Base-by-base conservation (phyloP, 2,888 invertebrate species). In the Meganola albula region DNA sequence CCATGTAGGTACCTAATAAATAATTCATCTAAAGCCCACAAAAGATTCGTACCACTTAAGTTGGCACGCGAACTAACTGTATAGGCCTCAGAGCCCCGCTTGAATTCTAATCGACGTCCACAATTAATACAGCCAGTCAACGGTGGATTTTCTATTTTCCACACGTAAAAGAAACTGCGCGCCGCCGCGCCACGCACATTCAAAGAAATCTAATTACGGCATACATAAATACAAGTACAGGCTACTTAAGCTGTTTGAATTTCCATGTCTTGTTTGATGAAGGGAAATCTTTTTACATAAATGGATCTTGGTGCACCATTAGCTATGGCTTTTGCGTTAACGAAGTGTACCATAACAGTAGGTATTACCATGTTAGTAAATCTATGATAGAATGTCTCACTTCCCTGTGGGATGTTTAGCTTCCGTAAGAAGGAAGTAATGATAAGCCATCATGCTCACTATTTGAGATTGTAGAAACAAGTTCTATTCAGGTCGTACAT, bases 111-210 rank as follows among this genome's bases (percentile, higher is more conserved):
- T 79, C 55, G 66, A 63, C 58, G 59, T 61, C 63, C 71, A 76
- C 83, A 84, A 85, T 85, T 85, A 85, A 76, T 75, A 75, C 69
- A 64, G 59, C 78, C 84, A 84, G 66, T 83, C 78, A 84, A 84
- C 85, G 75, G 77, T 85, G 78, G 73, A 83, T 80, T 85, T 85
- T 85, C 85, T 84, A 85, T 85, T 85, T 84, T 83, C 80, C 68
- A 79, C 83, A 83, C 82, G 84, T 83, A 84, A 84, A 84, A 83
- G 85, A 84, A 85, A 85, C 74, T 65, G 73, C 76, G 73, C 74
- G 68, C 74, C 74, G 68, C 74, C 76, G 54, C 53, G 58, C 59
- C 61, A 64, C 63, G 63, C 54, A 69, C 68, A 73, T 65, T 70
- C 63, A 47, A 76, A 72, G 80, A 82, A 79, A 80, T 76, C 74